Evolutionary conservation across 2,888 invertebrate genomes (phyloP).

Genomic region (Hermaeophaga mercurialis): DNA sequence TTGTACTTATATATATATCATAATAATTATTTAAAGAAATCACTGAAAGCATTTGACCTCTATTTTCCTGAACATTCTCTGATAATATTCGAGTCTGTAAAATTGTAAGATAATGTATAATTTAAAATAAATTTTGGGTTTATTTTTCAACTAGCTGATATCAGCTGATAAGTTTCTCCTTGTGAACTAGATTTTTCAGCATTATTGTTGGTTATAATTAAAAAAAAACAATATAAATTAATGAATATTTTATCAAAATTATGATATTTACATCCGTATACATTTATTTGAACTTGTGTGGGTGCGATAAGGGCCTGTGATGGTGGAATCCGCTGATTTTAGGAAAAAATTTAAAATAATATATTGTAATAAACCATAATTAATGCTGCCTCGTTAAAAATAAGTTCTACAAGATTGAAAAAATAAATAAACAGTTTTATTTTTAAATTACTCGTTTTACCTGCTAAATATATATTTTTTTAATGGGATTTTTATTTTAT

Average conservation of each 20-base stretch:
- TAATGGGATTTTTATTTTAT: too few relatives aligned
- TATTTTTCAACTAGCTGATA: constrained; percentile 12
- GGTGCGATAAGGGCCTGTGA: constrained; percentile 31
- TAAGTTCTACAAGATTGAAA: too few relatives aligned
- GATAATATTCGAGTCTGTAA: background rate
- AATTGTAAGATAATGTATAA: background rate
- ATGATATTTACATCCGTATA: constrained; percentile 37
- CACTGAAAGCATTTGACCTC: too few relatives aligned
- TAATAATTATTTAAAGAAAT: too few relatives aligned
- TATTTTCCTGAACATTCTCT: too few relatives aligned
- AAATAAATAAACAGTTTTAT: too few relatives aligned
- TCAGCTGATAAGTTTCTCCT: constrained; percentile 25
- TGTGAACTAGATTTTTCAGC: constrained; percentile 21
- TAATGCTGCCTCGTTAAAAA: too few relatives aligned
- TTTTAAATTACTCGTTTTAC: too few relatives aligned
- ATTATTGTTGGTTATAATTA: constrained; percentile 25
- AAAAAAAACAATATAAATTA: constrained; percentile 31
- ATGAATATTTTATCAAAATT: constrained; percentile 36
- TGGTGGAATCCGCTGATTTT: constrained; percentile 1
- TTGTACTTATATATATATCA: too few relatives aligned
- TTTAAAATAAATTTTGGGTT: constrained; percentile 1
- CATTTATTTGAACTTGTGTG: constrained; percentile 20
- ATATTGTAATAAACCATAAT: too few relatives aligned
- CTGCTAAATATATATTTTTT: too few relatives aligned
- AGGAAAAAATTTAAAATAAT: too few relatives aligned